Evolutionary conservation across 2,888 invertebrate genomes (phyloP).

Genomic region (Congeria kusceri): DNA sequence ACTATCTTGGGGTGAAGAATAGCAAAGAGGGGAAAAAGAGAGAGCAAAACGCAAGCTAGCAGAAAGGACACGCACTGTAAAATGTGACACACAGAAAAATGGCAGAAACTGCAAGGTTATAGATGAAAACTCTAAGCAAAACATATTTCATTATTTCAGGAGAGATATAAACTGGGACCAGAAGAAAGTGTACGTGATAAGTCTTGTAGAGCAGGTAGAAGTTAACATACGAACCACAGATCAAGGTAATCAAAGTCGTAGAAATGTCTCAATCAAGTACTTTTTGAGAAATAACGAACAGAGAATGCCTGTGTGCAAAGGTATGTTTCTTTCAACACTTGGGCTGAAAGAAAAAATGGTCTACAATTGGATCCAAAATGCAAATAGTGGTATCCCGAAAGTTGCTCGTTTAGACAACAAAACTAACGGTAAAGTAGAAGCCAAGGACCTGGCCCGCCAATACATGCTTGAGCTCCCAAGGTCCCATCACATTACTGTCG

Average conservation of each 20-base stretch:
- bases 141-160: conserved; percentile 3
- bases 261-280: conserved; percentile 10
- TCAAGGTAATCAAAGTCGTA: conserved; percentile 4
- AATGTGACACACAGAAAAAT: conserved; percentile 11
- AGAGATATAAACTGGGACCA: conserved; percentile 9
- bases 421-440: background rate
- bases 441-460: conserved; percentile 1
- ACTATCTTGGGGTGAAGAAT: conserved; percentile 17
- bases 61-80: background rate
- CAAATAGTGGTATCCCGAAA: conserved; percentile 9
- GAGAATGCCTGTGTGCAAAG: conserved; percentile 23
- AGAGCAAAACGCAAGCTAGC: background rate
- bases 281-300: conserved; percentile 4
- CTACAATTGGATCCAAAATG: conserved; percentile 24
- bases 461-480: conserved; percentile 4
- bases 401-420: background rate
- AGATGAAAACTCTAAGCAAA: background rate
- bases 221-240: background rate
- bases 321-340: conserved; percentile 25
- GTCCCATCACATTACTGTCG: conserved; percentile 27
- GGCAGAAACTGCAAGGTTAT: background rate
- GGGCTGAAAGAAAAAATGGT: conserved; percentile 28
- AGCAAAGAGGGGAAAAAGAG: conserved; percentile 3
- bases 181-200: conserved; percentile 14
- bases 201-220: background rate